These are phyloP conservation scores for Drosophila insularis DNA, from an alignment of 1,140 invertebrate species.

Conservation along the genomic window DNA sequence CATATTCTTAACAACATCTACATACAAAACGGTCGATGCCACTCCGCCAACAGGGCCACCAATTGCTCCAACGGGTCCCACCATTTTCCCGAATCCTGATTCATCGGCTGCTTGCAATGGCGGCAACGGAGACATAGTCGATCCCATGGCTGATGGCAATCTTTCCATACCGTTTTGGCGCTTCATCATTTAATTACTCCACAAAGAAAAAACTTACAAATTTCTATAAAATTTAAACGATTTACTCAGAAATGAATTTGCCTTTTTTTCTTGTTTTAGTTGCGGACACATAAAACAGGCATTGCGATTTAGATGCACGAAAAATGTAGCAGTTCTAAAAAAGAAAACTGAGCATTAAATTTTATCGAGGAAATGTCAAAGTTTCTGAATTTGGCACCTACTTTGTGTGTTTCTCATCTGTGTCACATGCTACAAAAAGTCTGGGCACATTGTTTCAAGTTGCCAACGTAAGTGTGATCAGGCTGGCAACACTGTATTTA, in stretches of 20 bases:
- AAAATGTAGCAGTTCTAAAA: too few species aligned
- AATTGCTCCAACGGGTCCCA: background rate
- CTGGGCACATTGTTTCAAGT: too few species aligned
- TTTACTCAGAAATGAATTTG: conserved; percentile 23
- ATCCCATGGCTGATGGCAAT: conserved; percentile 24
- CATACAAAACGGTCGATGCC: conserved; percentile 32
- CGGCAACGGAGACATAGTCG: conserved; percentile 11
- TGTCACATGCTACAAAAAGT: too few species aligned
- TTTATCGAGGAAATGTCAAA: too few species aligned
- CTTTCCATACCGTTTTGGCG: conserved; percentile 31
- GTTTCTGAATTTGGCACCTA: too few species aligned
- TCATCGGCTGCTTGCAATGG: background rate
- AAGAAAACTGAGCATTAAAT: too few species aligned
- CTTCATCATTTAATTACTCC: conserved; percentile 40
- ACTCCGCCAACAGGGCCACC: conserved; percentile 3
- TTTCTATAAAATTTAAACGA: background rate
- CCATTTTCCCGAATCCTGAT: background rate
- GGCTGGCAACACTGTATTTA: too few species aligned
- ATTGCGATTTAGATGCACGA: too few species aligned
- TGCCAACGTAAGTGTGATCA: too few species aligned
- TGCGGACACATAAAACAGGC: background rate
- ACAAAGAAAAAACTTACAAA: too few species aligned
- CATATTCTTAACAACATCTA: conserved; percentile 68
- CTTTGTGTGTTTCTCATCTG: too few species aligned
- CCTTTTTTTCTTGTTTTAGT: background rate